phyloP scores from a whole-genome alignment of 2,888 invertebrate genomes.

The Limnephilus marmoratus region DNA sequence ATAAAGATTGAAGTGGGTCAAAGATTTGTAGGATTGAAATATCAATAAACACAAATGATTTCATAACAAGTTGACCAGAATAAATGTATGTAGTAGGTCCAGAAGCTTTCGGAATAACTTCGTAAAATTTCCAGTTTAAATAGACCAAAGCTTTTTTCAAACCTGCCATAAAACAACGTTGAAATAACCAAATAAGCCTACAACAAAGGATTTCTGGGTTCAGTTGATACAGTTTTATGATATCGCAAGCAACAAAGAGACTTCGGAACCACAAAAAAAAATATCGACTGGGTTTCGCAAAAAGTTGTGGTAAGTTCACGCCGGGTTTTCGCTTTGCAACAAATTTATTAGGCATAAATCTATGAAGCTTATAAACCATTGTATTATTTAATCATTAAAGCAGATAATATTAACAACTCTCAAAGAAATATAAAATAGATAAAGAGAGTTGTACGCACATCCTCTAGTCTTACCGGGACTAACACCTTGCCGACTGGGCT shows the following conservation, averaged over 20 bases:
- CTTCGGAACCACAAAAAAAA: background rate
- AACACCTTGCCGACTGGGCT: no score
- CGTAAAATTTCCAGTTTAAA: background rate
- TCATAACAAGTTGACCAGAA: background rate
- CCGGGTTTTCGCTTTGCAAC: background rate
- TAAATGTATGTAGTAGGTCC: background rate
- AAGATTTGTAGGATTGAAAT: background rate
- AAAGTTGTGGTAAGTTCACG: background rate
- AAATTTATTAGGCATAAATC: no score
- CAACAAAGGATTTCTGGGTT: slow-evolving; percentile 22
- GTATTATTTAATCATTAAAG: no score
- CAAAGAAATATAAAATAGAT: no score
- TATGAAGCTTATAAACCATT: no score
- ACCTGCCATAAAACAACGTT: background rate
- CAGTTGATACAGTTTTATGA: background rate
- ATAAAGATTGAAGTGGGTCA: background rate
- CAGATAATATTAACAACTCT: no score
- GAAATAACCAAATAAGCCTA: background rate
- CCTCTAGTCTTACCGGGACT: no score
- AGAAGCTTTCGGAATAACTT: background rate
- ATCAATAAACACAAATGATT: no score
- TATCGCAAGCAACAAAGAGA: slow-evolving; percentile 7
- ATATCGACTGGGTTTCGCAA: slow-evolving; percentile 18
- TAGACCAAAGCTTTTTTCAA: background rate
- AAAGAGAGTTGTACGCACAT: no score